phyloP scores from a whole-genome alignment of 2,888 invertebrate species.

The Cheilosia soror region DNA sequence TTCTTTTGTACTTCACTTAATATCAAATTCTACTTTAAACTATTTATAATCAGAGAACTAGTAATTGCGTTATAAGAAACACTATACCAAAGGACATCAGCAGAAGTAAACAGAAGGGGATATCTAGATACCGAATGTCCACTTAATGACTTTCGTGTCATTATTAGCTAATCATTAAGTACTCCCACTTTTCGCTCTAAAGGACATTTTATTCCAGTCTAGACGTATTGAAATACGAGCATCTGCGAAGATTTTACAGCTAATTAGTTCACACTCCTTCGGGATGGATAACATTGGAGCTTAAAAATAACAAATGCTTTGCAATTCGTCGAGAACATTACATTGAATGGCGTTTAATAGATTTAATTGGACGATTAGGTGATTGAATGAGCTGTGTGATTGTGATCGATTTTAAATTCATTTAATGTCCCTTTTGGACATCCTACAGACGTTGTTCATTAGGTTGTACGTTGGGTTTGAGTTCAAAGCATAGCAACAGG shows the following conservation, averaged over 20 bases:
- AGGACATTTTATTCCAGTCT: conserved; percentile 39
- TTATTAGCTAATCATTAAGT: conserved; percentile 64
- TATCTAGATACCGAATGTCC: conserved; percentile 53
- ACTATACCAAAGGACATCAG: conserved; percentile 7
- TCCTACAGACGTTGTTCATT: not conserved
- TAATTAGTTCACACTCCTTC: conserved; percentile 60
- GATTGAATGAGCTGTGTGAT: conserved; percentile 58
- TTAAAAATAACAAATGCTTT: conserved; percentile 62
- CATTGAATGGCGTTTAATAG: conserved; percentile 19
- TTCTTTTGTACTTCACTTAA: too few relatives aligned
- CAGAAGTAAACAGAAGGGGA: conserved; percentile 36
- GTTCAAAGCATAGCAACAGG: not conserved
- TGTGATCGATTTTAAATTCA: conserved; percentile 50
- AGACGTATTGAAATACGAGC: conserved; percentile 54
- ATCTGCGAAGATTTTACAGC: conserved; percentile 57
- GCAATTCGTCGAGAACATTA: conserved; percentile 58
- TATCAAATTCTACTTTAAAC: conserved; percentile 22
- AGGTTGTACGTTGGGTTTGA: not conserved
- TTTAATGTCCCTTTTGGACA: conserved; percentile 16
- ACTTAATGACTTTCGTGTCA: conserved; percentile 69
- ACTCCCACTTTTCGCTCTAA: conserved; percentile 36
- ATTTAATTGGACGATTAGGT: conserved; percentile 60
- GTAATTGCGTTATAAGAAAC: conserved; percentile 41
- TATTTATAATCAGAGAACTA: conserved; percentile 21
- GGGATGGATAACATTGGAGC: conserved; percentile 23